These are phyloP conservation scores for Xenopus tropicalis DNA, from an alignment of 2,113 vertebrate species.

Conservation along the genomic window UCB_Xtro_10.0 CM004451.2:78307501-78308000, in stretches of 20 bases:
- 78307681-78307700: not conserved
- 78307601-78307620: not conserved
- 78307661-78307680: slow-evolving; percentile 2
- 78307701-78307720: not conserved
- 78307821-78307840: not conserved
- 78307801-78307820: not conserved
- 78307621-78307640: not conserved
- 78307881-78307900: not conserved
- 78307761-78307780: slow-evolving; percentile 19
- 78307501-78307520: too few species aligned
- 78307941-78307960: too few species aligned
- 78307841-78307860: slow-evolving; percentile 7
- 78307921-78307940: too few species aligned
- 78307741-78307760: slow-evolving; percentile 17
- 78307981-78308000: slow-evolving; percentile 49
- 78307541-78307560: too few species aligned
- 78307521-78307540: too few species aligned
- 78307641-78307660: not conserved
- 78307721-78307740: slow-evolving; percentile 5
- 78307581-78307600: too few species aligned
- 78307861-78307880: too few species aligned
- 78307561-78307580: too few species aligned
- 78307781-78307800: slow-evolving; percentile 3
- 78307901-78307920: too few species aligned
- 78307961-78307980: slow-evolving; percentile 48